phyloP scores from a whole-genome alignment of 2,113 vertebrate species.

The Alethe diademata region DNA sequence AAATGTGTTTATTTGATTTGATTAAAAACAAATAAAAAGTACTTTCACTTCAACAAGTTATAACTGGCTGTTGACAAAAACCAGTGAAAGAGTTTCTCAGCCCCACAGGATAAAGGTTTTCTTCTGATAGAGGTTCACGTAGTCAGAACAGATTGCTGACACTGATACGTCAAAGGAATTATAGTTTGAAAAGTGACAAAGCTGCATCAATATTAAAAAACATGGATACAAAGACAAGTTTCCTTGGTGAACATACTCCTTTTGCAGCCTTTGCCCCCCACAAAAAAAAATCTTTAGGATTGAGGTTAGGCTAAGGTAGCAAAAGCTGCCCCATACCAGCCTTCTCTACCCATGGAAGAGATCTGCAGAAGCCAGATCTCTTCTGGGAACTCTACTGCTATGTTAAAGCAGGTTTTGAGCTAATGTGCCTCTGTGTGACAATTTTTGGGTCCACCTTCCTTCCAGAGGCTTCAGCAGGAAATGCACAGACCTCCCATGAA shows the following conservation, averaged over 20 bases:
- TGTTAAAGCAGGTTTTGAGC: not conserved
- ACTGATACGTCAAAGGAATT: not conserved
- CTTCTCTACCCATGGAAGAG: not conserved
- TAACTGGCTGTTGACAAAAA: constrained; percentile 59
- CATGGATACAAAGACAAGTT: not conserved
- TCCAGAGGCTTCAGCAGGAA: rapidly evolving
- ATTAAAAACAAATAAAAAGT: constrained; percentile 72
- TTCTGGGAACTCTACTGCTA: not conserved
- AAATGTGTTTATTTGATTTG: constrained; percentile 77
- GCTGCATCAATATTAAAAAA: not conserved
- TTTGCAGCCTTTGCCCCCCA: not conserved
- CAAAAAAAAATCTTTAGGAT: not conserved
- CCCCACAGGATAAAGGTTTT: constrained; percentile 59
- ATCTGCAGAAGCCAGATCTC: not conserved
- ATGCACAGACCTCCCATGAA: not conserved
- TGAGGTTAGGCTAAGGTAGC: not conserved
- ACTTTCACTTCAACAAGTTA: constrained; percentile 79
- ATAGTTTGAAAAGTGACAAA: not conserved
- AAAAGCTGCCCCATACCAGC: not conserved
- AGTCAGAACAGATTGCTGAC: constrained; percentile 45
- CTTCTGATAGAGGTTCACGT: constrained; percentile 45
- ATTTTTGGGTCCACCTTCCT: not conserved
- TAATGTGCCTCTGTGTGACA: not conserved
- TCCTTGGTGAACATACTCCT: not conserved
- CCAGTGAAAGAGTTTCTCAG: constrained; percentile 46